These are phyloP conservation scores for Stegophylla sp. DNA, from an alignment of 2,888 invertebrate genomes.

Conservation along the genomic window DNA sequence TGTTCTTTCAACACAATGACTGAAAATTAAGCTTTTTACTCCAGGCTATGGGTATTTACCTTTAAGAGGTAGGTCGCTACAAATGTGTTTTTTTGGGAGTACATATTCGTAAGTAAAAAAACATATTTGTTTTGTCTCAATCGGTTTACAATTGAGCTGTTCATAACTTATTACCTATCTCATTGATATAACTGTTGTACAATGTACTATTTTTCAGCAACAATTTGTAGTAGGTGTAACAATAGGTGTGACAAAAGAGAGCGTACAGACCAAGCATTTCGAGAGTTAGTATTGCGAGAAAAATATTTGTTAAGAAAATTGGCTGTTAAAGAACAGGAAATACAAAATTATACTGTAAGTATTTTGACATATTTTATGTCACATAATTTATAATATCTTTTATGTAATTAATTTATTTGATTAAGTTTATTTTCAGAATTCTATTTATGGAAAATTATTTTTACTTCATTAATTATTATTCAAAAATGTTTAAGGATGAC, in stretches of 20 bases:
- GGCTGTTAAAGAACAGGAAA: constrained; percentile 94
- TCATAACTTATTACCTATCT: not conserved
- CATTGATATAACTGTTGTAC: constrained; percentile 15
- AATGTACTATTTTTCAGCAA: constrained; percentile 38
- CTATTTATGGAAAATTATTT: not conserved
- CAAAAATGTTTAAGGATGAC: no score
- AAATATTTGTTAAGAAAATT: constrained; percentile 89
- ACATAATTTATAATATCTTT: constrained; percentile 12
- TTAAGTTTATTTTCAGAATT: not conserved
- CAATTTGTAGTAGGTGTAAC: constrained; percentile 55
- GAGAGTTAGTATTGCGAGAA: constrained; percentile 72
- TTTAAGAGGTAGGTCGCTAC: constrained; percentile 53
- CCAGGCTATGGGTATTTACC: constrained; percentile 44
- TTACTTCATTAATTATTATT: no score
- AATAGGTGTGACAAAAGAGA: constrained; percentile 49
- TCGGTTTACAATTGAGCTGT: constrained; percentile 11
- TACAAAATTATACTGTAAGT: constrained; percentile 93
- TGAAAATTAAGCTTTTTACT: constrained; percentile 46
- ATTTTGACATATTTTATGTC: constrained; percentile 59
- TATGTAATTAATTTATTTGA: constrained; percentile 22
- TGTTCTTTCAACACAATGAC: constrained; percentile 33
- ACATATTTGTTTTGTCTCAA: constrained; percentile 33
- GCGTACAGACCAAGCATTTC: constrained; percentile 48
- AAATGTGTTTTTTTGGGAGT: constrained; percentile 43
- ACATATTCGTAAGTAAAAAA: constrained; percentile 52